phyloP scores from a whole-genome alignment of 2,113 vertebrate genomes.

The Oryctolagus cuniculus region DNA sequence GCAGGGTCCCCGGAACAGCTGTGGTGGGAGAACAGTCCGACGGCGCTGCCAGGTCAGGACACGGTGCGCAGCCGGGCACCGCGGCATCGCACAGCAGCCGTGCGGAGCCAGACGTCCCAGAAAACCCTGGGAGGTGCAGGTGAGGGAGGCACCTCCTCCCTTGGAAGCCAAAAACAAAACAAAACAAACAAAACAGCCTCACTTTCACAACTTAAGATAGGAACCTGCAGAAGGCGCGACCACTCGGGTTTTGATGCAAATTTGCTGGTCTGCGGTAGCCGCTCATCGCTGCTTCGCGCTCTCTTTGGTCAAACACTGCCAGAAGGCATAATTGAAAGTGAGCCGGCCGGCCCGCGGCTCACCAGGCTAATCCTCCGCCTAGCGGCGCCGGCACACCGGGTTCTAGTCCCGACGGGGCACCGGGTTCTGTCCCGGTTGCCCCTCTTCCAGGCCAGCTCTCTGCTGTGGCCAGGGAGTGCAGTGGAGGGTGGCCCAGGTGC shows the following conservation, averaged over 20 bases:
- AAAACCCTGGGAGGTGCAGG: background rate
- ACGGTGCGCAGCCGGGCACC: background rate
- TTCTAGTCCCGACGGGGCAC: too few species aligned
- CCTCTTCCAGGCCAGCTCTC: too few species aligned
- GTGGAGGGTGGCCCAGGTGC: too few species aligned
- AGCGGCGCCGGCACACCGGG: too few species aligned
- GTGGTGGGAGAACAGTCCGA: background rate
- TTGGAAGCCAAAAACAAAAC: background rate
- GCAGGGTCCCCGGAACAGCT: background rate
- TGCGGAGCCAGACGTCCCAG: background rate
- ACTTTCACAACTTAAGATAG: background rate
- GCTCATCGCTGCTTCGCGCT: background rate
- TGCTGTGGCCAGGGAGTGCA: too few species aligned
- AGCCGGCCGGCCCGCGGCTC: too few species aligned
- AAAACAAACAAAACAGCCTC: background rate
- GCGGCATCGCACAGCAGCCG: background rate
- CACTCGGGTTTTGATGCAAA: accelerated
- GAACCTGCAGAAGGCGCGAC: constrained; percentile 35
- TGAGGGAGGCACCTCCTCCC: background rate
- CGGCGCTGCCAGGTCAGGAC: background rate
- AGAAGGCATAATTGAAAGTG: background rate
- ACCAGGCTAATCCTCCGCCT: too few species aligned
- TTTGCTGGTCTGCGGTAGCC: too few species aligned
- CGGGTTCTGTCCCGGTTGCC: too few species aligned
- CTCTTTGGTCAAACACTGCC: too few species aligned